Conservation (phyloP, 2,797 vertebrate genomes). For the Borostomias antarcticus region DNA sequence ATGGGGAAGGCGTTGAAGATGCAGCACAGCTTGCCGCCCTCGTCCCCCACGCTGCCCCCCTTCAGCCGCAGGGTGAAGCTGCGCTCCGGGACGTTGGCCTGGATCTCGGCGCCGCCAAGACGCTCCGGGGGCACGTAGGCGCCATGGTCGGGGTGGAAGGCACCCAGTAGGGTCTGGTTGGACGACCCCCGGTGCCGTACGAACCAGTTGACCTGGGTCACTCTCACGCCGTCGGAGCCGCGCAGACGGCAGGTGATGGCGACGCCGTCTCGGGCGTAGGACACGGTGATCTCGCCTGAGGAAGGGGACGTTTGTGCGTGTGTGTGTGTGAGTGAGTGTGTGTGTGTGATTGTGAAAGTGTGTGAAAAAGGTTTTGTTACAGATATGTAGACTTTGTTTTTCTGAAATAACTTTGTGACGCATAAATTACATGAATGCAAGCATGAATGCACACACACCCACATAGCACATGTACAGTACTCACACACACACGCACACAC, state of each 20-base stretch:
- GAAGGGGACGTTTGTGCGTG: neutral
- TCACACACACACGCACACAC: too few relatives aligned
- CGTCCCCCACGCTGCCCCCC: slow-evolving; percentile 13
- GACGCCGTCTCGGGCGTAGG: slow-evolving; percentile 14
- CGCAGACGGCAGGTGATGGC: slow-evolving; percentile 43
- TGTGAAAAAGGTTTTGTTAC: too few relatives aligned
- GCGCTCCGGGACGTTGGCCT: neutral
- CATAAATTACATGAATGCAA: too few relatives aligned
- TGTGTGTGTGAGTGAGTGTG: neutral
- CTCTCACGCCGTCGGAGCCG: slow-evolving; percentile 33
- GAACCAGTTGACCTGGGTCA: slow-evolving; percentile 56
- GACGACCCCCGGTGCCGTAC: slow-evolving; percentile 13
- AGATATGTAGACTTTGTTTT: too few relatives aligned
- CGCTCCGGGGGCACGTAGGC: slow-evolving; percentile 20
- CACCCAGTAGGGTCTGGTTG: slow-evolving; percentile 45
- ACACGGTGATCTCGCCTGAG: slow-evolving; percentile 27
- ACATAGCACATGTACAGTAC: too few relatives aligned
- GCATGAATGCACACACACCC: too few relatives aligned
- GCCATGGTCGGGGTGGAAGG: slow-evolving; percentile 35
- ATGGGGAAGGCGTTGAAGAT: slow-evolving; percentile 55
- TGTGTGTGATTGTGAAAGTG: too few relatives aligned
- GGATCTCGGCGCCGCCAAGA: slow-evolving; percentile 23
- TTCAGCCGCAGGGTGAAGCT: slow-evolving; percentile 22
- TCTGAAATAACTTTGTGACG: too few relatives aligned
- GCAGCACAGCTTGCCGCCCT: slow-evolving; percentile 45